Base-by-base conservation (phyloP, 2,113 vertebrate genomes). In the Spheniscus mendiculus region DNA sequence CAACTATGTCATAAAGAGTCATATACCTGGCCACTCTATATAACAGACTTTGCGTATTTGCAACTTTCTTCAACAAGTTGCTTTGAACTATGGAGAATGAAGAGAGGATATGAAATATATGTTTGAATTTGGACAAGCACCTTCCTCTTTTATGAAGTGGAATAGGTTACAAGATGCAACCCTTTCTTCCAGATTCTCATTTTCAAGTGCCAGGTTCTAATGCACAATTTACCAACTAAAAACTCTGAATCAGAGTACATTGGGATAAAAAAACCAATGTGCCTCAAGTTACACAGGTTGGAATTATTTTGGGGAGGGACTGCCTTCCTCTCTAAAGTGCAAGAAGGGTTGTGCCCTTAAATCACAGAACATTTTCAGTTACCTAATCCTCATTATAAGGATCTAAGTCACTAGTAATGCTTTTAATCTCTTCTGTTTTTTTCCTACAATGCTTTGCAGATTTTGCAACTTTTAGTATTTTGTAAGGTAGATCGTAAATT, bases 391-490 rank as follows among this genome's bases (percentile, higher is more conserved):
- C 40, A 89, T 69, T 91, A 82, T 59, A 80, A n/a, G 53, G 70
- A 61, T 72, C 16, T 87, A 73, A 92, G 10, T 32, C 45, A 78
- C 38, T 26, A 82, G 20, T 59, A 90, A 93, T 49, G 66, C 61
- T 90, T 95, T 91, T 88, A 95, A 96, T 94, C 84, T 80, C 82
- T 76, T 87, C 82, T 81, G 14, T 3, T 63, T 67, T 66, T 80
- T 95, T 61, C 38, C 36, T 58, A 87, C 92, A 96, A 92, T n/a
- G 36, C 45, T 91, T 72, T 32, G 12, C 34, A 53, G 90, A 80
- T 97, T 97, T 97, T 95, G 96, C 87, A 97, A 97, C 90, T 80
- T 89, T 12, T 15, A 90, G 49, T 62, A 53, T 97, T 97, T 97
- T 91, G 96, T 90, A 96, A 97, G 85, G 82, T 83, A 80, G 66